A percentile compares a stretch with the other conserved stretches of the same genome.
phyloP scores from a whole-genome alignment of 1,140 invertebrate species.

The Eriosoma lanigerum region DNA sequence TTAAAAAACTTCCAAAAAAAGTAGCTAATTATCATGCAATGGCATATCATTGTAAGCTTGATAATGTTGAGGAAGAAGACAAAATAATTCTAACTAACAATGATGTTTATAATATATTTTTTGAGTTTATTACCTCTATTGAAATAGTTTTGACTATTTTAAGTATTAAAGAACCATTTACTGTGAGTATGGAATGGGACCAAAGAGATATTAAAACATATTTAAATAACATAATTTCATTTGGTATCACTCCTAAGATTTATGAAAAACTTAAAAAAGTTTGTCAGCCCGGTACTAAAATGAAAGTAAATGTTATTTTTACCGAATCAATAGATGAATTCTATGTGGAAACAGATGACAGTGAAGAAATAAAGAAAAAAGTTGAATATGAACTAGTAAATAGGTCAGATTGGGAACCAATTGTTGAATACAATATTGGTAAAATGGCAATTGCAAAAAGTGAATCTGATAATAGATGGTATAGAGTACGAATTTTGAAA shows the following conservation, averaged over 20 bases:
- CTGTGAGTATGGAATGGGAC: slow-evolving; percentile 20
- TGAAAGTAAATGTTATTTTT: slow-evolving; percentile 7
- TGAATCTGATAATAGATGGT: slow-evolving; percentile 28
- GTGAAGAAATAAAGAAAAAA: slow-evolving; percentile 11
- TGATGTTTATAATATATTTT: background rate
- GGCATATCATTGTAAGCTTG: slow-evolving; percentile 11
- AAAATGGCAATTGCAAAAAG: slow-evolving; percentile 23
- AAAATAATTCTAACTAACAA: background rate
- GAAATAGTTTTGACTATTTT: slow-evolving; percentile 16
- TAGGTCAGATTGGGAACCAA: background rate
- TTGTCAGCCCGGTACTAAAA: background rate
- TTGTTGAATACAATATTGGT: slow-evolving; percentile 19
- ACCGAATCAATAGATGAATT: slow-evolving; percentile 19
- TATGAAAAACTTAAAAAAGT: slow-evolving; percentile 1
- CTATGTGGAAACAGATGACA: slow-evolving; percentile 10
- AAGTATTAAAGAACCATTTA: background rate
- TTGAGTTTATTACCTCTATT: slow-evolving; percentile 1
- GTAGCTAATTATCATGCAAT: background rate
- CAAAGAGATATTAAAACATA: slow-evolving; percentile 23
- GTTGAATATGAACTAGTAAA: slow-evolving; percentile 1
- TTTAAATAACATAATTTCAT: slow-evolving; percentile 31
- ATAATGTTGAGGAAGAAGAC: slow-evolving; percentile 31
- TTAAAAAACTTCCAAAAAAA: slow-evolving; percentile 23
- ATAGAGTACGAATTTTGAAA: slow-evolving; percentile 30
- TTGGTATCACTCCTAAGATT: slow-evolving; percentile 9